Conservation (phyloP, 2,113 vertebrate species). For the Hoplias malabaricus region DNA sequence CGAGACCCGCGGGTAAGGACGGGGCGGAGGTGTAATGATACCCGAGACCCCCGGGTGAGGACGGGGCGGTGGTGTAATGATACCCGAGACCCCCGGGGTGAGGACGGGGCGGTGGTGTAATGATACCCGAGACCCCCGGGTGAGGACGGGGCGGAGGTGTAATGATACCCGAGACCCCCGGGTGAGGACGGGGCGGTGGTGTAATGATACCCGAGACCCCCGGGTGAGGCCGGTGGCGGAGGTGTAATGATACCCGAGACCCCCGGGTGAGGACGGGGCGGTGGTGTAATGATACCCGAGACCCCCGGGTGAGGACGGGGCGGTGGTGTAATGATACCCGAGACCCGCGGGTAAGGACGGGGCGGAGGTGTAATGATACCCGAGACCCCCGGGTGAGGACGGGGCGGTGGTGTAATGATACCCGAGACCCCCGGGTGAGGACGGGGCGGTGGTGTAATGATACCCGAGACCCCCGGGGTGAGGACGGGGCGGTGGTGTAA, state of each 20-base stretch:
- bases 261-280: no score
- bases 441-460: no score
- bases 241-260: constrained; percentile 98
- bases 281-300: constrained; percentile 69
- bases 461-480: constrained; percentile 89
- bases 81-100: constrained; percentile 96
- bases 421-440: constrained; percentile 96
- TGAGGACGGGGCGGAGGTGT: constrained; percentile 96
- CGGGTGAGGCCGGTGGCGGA: constrained; percentile 94
- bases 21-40: constrained; percentile 32
- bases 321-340: constrained; percentile 98
- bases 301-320: constrained; percentile 94
- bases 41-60: constrained; percentile 90
- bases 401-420: constrained; percentile 95
- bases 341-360: no score
- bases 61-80: constrained; percentile 97
- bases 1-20: no score
- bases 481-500: constrained; percentile 96
- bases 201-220: constrained; percentile 80
- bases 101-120: no score
- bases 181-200: no score
- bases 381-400: constrained; percentile 93
- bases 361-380: constrained; percentile 56
- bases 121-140: constrained; percentile 86
- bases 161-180: constrained; percentile 96